Evolutionary conservation across 2,888 invertebrate genomes (phyloP), one percentile per base, ranked within the genome.

Genomic region (Campopleginae sp.): DNA sequence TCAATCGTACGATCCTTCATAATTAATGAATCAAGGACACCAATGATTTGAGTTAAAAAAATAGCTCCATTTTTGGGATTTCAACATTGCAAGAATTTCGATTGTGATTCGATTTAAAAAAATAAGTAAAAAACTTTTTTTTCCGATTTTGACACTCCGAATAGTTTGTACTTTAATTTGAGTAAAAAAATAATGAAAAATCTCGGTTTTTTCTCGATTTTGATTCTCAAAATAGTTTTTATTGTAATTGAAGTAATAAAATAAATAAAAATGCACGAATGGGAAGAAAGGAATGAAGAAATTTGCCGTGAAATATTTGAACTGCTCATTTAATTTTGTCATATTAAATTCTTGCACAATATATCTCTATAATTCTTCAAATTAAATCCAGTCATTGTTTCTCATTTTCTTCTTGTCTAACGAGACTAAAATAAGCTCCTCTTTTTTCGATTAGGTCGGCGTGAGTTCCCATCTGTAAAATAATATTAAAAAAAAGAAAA

Each of bases 391-490:
- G 80, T 89, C 84, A 89, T 87, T 82, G 58, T 88, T 91, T 91
- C 23, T 94, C 94, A 88, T 95, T 95, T 71, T 96, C 96, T 90
- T 97, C 97, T 88, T 97, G 97, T 80, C 96, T 96, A 74, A 97
- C 96, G 33, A 98, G 95, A 87, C 97, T 96, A 95, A 97, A 98
- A 94, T 99, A 99, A 85, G 96, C 95, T 0, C 98, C 98, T 91
- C 96, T 96, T 89, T 95, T 95, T 87, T 95, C 95, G 94, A 97
- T 96, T 87, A 99, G 93, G 86, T 96, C 95, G 0, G 96, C 95
- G 93, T 99, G 98, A 31, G 96, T 97, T 4, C 98, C 98, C 94
- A 97, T 96, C 98, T 95, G 94, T 88, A 68, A 89, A 89, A 88
- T 88, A 68, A 89, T 89, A 88, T 88, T 87, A 84, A 89, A 81